phyloP scores from a whole-genome alignment of 2,113 vertebrate genomes.

The Bubo bubo region DNA sequence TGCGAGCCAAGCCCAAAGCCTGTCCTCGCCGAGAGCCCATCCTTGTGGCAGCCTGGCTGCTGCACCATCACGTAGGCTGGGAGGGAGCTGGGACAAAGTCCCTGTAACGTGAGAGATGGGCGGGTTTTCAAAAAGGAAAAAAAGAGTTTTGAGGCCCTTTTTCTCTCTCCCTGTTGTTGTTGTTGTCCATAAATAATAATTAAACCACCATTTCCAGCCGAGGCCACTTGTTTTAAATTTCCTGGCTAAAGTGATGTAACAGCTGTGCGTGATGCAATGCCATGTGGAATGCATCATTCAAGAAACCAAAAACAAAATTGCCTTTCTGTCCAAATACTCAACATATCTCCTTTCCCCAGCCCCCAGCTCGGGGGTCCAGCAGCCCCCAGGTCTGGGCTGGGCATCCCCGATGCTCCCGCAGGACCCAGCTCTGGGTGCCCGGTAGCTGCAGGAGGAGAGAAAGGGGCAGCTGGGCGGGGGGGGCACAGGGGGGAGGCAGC shows the following conservation, averaged over 20 bases:
- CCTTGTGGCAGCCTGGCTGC: background rate
- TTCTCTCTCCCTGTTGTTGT: background rate
- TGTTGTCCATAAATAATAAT: slow-evolving; percentile 54
- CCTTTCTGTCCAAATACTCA: background rate
- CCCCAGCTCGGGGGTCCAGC: background rate
- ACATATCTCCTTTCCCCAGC: background rate
- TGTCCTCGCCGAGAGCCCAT: background rate
- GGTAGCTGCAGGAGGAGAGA: background rate
- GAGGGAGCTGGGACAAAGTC: background rate
- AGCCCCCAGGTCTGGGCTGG: background rate
- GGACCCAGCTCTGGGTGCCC: accelerated
- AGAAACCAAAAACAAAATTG: slow-evolving; percentile 52
- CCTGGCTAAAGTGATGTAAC: slow-evolving; percentile 68
- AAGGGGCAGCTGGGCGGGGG: background rate
- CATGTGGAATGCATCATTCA: slow-evolving; percentile 61
- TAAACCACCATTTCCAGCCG: slow-evolving; percentile 41
- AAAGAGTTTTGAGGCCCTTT: background rate
- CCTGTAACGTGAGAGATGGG: background rate
- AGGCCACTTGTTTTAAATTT: slow-evolving; percentile 67
- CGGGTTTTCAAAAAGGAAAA: background rate
- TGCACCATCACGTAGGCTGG: background rate
- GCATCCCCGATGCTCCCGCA: accelerated
- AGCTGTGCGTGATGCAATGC: slow-evolving; percentile 69
- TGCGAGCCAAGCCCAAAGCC: background rate
- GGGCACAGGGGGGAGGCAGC: background rate